These are phyloP conservation scores for Ceratosolen fusciceps DNA, from an alignment of 1,140 invertebrate species.

Conservation along the genomic window DNA sequence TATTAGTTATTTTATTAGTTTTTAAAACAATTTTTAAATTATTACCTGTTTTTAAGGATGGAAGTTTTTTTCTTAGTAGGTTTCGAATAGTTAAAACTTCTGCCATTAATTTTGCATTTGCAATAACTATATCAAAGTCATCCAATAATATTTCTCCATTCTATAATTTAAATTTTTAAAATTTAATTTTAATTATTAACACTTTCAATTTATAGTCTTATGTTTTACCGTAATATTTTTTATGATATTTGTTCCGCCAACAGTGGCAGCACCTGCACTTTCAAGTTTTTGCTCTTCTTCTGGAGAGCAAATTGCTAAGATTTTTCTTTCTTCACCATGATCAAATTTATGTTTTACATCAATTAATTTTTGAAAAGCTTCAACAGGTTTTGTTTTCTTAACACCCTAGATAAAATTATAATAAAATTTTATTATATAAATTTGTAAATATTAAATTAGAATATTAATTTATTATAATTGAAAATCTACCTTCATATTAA, in stretches of 20 bases:
- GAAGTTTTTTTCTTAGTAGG: slow-evolving; percentile 83
- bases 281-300: slow-evolving; percentile 73
- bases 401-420: slow-evolving; percentile 55
- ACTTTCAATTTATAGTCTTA: slow-evolving; percentile 1
- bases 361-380: slow-evolving; percentile 75
- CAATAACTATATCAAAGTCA: slow-evolving; percentile 83
- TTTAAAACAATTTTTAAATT: neutral
- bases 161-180: slow-evolving; percentile 59
- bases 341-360: slow-evolving; percentile 78
- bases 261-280: slow-evolving; percentile 78
- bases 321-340: slow-evolving; percentile 74
- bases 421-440: neutral
- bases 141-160: slow-evolving; percentile 77
- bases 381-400: slow-evolving; percentile 76
- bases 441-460: neutral
- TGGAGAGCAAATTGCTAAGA: slow-evolving; percentile 82
- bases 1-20: neutral
- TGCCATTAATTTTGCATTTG: slow-evolving; percentile 83
- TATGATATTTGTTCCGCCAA: slow-evolving; percentile 80
- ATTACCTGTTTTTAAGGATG: slow-evolving; percentile 66
- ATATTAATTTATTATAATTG: neutral
- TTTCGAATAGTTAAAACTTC: slow-evolving; percentile 82
- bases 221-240: slow-evolving; percentile 79
- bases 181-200: slow-evolving; percentile 56
- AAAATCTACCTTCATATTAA: slow-evolving; percentile 77